Percentiles rank a stretch among this genome's conserved stretches.
Conservation (phyloP, 2,888 invertebrate species). For the Aphodius granarius region DNA sequence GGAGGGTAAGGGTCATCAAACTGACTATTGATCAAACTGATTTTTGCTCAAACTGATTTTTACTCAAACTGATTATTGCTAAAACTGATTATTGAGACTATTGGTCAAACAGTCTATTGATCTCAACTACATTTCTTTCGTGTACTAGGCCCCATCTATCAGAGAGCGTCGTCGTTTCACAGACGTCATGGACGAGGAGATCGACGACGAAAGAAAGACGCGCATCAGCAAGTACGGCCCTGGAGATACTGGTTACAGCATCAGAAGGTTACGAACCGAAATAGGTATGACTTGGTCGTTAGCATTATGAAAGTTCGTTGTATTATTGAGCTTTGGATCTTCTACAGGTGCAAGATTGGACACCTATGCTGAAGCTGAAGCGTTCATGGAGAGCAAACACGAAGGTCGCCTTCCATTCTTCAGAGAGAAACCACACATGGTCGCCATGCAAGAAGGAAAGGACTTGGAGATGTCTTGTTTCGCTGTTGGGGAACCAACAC, state of each 20-base stretch:
- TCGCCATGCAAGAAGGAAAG: constrained; percentile 80
- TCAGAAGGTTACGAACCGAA: constrained; percentile 79
- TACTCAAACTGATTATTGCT: too few relatives aligned
- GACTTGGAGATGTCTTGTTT: constrained; percentile 77
- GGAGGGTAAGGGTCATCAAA: constrained; percentile 66
- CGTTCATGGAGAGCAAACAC: constrained; percentile 76
- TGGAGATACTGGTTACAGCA: constrained; percentile 63
- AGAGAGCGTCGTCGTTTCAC: constrained; percentile 89
- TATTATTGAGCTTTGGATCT: background rate
- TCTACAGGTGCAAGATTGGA: constrained; percentile 74
- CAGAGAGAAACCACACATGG: constrained; percentile 85
- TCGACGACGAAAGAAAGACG: constrained; percentile 84
- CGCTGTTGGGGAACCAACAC: constrained; percentile 86
- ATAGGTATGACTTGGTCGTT: constrained; percentile 58
- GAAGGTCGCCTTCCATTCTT: constrained; percentile 85
- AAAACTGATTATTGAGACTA: too few relatives aligned
- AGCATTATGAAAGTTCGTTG: background rate
- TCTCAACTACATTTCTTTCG: background rate
- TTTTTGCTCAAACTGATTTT: background rate
- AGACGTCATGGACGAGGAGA: constrained; percentile 95
- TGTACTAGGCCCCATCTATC: constrained; percentile 75
- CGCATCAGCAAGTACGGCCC: constrained; percentile 77
- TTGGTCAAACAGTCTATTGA: too few relatives aligned
- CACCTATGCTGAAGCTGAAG: constrained; percentile 85
- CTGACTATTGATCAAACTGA: too few relatives aligned